Base-by-base conservation (phyloP, 2,113 vertebrate genomes). In the Electrona antarctica region DNA sequence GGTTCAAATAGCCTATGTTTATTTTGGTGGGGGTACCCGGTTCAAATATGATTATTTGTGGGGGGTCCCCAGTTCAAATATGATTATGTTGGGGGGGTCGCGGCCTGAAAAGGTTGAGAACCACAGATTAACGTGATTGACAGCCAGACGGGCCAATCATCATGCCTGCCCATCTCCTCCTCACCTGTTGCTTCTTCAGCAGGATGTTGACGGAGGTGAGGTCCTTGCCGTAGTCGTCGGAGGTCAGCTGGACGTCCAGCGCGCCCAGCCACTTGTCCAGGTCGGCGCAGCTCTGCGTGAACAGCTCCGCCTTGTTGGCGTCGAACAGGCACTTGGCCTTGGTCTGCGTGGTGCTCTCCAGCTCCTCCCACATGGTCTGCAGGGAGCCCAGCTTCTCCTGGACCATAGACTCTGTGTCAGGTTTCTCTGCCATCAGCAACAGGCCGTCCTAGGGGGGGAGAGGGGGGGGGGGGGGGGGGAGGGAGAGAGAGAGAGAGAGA, bases 301-400 rank as follows among this genome's bases (percentile, higher is more conserved):
- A 99, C 54, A 99, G 96, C 78, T 99, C 98, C 0, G 98, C 98
- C 88, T 97, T 98, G 90, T 99, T 99, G 64, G 98, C 98, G 69
- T 99, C 98, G 0, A 99, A 99, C 90, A 99, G 96, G 57, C 96
- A 94, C 90, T 99, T 97, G 78, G 98, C 98, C 85, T 99, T 99
- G 83, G 96, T 96, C 93, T 99, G 97, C 0, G 98, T 99, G 56
- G 96, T 98, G 8, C 95, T 96, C 91, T 99, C 97, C 0, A 99
- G 95, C 9, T 96, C 95, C 12, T 94, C 88, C 98, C 98, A 99
- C 96, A 97, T 96, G 7, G 91, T 89, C 85, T 94, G 94, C 81
- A 99, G 93, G 14, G 91, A 83, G 0, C 95, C 93, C 87, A 99
- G 92, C 85, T 99, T 98, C 83, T 99, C 98, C 64, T 94, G 95